A percentile compares a stretch with the other conserved stretches of the same genome.
phyloP scores from a whole-genome alignment of 2,797 vertebrate genomes.

The Protosalanx chinensis region DNA sequence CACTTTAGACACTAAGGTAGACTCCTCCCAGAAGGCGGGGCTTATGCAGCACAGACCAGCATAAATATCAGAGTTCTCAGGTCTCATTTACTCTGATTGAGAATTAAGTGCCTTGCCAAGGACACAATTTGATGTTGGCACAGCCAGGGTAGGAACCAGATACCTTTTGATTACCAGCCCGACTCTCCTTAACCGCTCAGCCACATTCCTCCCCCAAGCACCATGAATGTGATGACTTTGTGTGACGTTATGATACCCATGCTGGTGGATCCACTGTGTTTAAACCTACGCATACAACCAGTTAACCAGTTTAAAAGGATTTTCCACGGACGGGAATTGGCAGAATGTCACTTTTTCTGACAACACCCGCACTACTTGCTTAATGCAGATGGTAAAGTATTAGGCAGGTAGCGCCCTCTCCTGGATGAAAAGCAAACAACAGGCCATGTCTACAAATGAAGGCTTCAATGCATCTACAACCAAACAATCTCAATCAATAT shows the following conservation, averaged over 20 bases:
- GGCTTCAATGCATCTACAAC: neutral
- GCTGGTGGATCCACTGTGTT: neutral
- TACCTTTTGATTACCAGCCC: no score
- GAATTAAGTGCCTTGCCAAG: no score
- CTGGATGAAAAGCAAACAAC: slow-evolving; percentile 36
- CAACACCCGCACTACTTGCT: slow-evolving; percentile 9
- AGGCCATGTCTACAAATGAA: neutral
- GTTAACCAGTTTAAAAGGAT: neutral
- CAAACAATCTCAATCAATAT: neutral
- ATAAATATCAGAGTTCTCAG: no score
- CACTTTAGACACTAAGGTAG: no score
- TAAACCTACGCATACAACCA: neutral
- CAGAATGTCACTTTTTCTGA: slow-evolving; percentile 10
- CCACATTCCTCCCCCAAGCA: no score
- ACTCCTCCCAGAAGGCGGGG: no score
- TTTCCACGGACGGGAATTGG: neutral
- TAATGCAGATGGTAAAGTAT: neutral
- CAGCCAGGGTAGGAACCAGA: no score
- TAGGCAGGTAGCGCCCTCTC: slow-evolving; percentile 65
- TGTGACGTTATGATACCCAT: neutral
- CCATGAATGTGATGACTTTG: neutral
- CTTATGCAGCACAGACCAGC: no score
- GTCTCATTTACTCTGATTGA: no score
- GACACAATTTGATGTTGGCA: no score
- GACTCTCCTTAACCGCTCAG: no score